A percentile compares a stretch with the other conserved stretches of the same genome.
phyloP scores from a whole-genome alignment of 2,113 vertebrate species.

The Pao palembangensis region DNA sequence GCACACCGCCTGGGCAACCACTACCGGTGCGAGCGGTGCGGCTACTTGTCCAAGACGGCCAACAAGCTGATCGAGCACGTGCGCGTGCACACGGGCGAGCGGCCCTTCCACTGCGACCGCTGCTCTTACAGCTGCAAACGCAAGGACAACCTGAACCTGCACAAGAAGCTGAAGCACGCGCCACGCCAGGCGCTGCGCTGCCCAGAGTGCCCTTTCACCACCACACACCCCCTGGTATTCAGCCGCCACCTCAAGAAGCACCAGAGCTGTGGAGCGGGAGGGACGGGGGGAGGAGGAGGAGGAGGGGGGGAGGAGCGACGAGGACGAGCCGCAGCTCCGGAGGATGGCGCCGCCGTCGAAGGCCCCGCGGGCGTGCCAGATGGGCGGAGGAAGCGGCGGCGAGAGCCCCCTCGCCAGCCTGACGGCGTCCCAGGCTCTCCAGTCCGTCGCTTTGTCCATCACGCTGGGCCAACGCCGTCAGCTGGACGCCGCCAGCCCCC shows the following conservation, averaged over 20 bases:
- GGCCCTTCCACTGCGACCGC: conserved; percentile 99
- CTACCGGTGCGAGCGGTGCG: conserved; percentile 98
- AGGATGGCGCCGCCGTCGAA: conserved; percentile 42
- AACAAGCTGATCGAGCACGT: conserved; percentile 99
- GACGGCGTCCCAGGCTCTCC: conserved; percentile 94
- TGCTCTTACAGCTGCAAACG: conserved; percentile 99
- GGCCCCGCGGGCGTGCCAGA: conserved; percentile 52
- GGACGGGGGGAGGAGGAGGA: conserved; percentile 56
- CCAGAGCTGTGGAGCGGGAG: conserved; percentile 70
- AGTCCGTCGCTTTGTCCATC: conserved; percentile 90
- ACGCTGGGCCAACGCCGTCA: conserved; percentile 73
- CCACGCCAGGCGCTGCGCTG: conserved; percentile 96
- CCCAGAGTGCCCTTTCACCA: conserved; percentile 94
- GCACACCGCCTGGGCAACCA: conserved; percentile 98
- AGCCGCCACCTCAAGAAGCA: conserved; percentile 98
- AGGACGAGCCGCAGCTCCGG: conserved; percentile 55
- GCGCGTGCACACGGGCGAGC: conserved; percentile 98
- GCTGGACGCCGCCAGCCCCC: conserved; percentile 54
- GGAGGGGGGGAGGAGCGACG: conserved; percentile 75
- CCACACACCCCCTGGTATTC: conserved; percentile 97
- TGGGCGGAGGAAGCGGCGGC: conserved; percentile 74
- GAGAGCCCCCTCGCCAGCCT: conserved; percentile 88
- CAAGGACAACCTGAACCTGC: conserved; percentile 99
- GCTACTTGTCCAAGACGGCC: conserved; percentile 99
- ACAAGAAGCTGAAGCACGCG: conserved; percentile 99